Percentiles rank a stretch among this genome's conserved stretches.
phyloP scores from a whole-genome alignment of 2,797 vertebrate species.

The Helicolenus hilgendorfi region DNA sequence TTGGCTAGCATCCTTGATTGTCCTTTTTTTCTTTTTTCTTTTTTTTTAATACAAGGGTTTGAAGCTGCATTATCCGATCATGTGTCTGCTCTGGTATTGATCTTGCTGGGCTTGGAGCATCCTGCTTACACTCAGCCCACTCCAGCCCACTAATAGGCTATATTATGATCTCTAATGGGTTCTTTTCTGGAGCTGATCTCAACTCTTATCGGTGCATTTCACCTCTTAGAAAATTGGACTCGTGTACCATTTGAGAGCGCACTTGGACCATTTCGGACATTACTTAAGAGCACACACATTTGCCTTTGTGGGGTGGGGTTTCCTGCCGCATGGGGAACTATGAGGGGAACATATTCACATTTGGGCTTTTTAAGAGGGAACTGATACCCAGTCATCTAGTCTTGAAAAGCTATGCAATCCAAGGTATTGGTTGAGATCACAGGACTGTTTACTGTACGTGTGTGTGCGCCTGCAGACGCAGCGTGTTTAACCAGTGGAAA shows the following conservation, averaged over 20 bases:
- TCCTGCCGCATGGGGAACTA: not conserved
- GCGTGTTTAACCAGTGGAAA: conserved; percentile 6
- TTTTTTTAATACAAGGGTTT: not conserved
- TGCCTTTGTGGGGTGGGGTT: not conserved
- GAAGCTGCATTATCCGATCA: not conserved
- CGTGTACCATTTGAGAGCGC: not conserved
- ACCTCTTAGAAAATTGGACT: not conserved
- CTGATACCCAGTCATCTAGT: not conserved
- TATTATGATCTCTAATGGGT: conserved; percentile 17
- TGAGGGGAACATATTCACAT: not conserved
- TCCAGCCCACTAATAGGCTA: not conserved
- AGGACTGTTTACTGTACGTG: not conserved
- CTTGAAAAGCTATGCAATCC: not conserved
- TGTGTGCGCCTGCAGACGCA: not conserved
- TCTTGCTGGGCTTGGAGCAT: not conserved
- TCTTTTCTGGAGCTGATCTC: not conserved
- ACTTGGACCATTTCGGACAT: no score
- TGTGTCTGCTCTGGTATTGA: conserved; percentile 39
- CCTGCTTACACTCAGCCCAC: not conserved
- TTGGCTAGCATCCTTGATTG: not conserved
- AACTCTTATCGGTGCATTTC: not conserved
- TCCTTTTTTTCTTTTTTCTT: not conserved
- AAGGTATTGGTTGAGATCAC: not conserved
- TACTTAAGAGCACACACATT: not conserved
- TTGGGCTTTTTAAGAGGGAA: not conserved